Evolutionary conservation across 2,888 invertebrate species (phyloP), one percentile per base, ranked within the genome.

Genomic region (Sphecodes monilicornis): DNA sequence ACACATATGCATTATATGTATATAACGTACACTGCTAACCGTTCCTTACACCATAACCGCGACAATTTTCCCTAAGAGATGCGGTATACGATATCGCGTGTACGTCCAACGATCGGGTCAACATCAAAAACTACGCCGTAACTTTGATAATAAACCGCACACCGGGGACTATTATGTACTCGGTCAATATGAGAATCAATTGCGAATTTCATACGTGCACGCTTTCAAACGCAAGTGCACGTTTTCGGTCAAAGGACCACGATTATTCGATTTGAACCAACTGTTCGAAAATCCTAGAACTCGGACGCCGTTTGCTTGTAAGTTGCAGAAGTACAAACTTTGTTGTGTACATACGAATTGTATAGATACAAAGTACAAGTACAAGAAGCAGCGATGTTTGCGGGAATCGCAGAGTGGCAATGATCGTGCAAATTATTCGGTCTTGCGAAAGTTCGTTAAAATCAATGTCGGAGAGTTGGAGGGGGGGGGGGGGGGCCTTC

Each of bases 1-100:
- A n/a, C n/a, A n/a, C n/a, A n/a, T n/a, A n/a, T n/a, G n/a, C n/a
- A n/a, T n/a, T n/a, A 3, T 13, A 11, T 13, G 13, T 43, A 16
- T 4, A 46, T 13, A 13, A 16, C 46, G 46, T 54, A 77, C 88
- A 80, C 79, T 85, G 72, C 66, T 76, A 75, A 39, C 46, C 60
- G 57, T 72, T 73, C 66, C 74, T 82, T 82, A 84, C 89, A 88
- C 84, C 90, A 78, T 80, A 82, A 18, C 39, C 8, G n/a, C 18
- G 54, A 39, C 76, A 41, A 54, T 73, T 72, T 66, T 43, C 41
- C 29, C 60, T 18, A 18, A 66, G 66, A 18, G 66, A 36, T 22
- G 66, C 18, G 22, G 22, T 22, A 68, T 22, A 41, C 22, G 50
- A 83, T 84, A 84, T 84, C 68, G 60, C 84, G 72, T 54, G 70